Conservation (phyloP, 2,113 vertebrate species). For the Cyrtonyx montezumae region DNA sequence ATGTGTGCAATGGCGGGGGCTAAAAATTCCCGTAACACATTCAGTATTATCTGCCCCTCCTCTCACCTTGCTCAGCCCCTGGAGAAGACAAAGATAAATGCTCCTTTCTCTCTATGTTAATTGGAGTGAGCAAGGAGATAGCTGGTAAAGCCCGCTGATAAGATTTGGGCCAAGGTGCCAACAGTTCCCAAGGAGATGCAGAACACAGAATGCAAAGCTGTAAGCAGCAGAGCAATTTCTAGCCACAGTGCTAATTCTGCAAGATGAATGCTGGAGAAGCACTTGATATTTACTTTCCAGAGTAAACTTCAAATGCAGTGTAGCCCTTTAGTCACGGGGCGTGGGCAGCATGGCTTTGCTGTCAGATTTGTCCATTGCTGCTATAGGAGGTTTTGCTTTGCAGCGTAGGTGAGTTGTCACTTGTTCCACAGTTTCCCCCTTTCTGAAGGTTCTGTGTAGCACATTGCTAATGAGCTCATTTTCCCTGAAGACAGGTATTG, state of each 20-base stretch:
- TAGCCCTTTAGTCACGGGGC: not conserved
- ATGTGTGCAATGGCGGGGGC: not conserved
- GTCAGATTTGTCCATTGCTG: not conserved
- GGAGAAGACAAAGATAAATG: constrained; percentile 17
- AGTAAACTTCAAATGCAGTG: not conserved
- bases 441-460: not conserved
- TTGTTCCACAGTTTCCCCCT: not conserved
- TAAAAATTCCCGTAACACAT: not conserved
- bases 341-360: not conserved
- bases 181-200: constrained; percentile 34
- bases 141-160: constrained; percentile 43
- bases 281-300: constrained; percentile 5
- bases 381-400: not conserved
- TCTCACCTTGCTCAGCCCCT: not conserved
- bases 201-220: constrained; percentile 55
- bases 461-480: not conserved
- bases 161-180: constrained; percentile 39
- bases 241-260: constrained; percentile 42
- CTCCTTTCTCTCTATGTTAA: constrained; percentile 40
- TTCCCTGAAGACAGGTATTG: not conserved
- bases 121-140: constrained; percentile 6
- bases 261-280: constrained; percentile 7
- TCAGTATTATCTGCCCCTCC: not conserved
- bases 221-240: constrained; percentile 56
- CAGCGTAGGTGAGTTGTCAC: not conserved